Conservation (phyloP, 53 echinoderm and acorn worm genomes). For the Temnopleurus reevesii region DNA sequence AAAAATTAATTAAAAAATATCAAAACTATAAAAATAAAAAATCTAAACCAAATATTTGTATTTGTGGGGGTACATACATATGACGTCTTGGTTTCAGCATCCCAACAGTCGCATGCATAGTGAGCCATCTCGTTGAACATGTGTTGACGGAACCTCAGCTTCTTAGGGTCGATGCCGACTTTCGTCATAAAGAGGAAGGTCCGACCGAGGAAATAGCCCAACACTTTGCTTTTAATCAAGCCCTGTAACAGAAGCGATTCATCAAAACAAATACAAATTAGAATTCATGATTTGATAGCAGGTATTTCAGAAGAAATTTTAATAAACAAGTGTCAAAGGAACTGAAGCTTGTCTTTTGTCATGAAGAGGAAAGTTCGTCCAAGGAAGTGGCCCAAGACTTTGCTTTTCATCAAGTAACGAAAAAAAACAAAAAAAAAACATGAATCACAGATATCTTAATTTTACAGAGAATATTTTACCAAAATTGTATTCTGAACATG, state of each 20-base stretch:
- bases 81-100: slow-evolving; percentile 93
- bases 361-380: slow-evolving; percentile 85
- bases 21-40: too few relatives aligned
- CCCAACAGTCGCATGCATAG: slow-evolving; percentile 95
- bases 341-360: too few relatives aligned
- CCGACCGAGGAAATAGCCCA: slow-evolving; percentile 92
- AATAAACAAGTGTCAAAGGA: too few relatives aligned
- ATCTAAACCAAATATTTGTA: too few relatives aligned
- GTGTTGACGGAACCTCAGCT: slow-evolving; percentile 94
- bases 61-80: slow-evolving; percentile 71
- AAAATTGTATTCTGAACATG: too few relatives aligned
- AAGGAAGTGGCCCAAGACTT: slow-evolving; percentile 90
- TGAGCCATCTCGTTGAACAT: slow-evolving; percentile 99
- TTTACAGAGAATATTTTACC: too few relatives aligned
- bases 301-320: too few relatives aligned
- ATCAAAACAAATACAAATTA: too few relatives aligned
- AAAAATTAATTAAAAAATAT: too few relatives aligned
- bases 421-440: too few relatives aligned
- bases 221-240: slow-evolving; percentile 81
- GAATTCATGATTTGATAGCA: too few relatives aligned
- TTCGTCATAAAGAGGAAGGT: slow-evolving; percentile 82
- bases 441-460: too few relatives aligned
- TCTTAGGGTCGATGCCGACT: slow-evolving; percentile 84
- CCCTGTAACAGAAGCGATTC: slow-evolving; percentile 55
- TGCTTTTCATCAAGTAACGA: slow-evolving; percentile 86